These are phyloP conservation scores for Drosophila maculinotata DNA, from an alignment of 2,888 invertebrate species.

Conservation along the genomic window DNA sequence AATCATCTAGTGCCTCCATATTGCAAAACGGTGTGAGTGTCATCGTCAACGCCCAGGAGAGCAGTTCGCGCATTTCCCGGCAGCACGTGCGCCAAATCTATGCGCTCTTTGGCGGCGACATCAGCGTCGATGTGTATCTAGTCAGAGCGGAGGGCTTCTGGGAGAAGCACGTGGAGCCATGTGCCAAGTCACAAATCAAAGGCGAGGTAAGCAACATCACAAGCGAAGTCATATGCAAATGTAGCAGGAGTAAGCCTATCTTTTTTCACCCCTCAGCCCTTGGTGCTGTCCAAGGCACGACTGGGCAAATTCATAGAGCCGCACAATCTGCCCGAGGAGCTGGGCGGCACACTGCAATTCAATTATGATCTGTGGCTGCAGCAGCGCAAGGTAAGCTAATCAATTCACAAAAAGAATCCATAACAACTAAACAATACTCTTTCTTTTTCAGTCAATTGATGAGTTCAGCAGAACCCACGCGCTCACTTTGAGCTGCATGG, in stretches of 20 bases:
- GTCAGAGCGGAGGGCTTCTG: conserved; percentile 91
- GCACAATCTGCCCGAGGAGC: conserved; percentile 89
- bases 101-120: conserved; percentile 85
- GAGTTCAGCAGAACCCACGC: conserved; percentile 88
- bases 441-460: conserved; percentile 87
- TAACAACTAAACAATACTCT: neutral
- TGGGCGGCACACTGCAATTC: conserved; percentile 90
- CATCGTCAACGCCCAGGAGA: conserved; percentile 88
- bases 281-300: conserved; percentile 89
- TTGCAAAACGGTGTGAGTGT: conserved; percentile 87
- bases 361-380: conserved; percentile 91
- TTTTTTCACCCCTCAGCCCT: conserved; percentile 86
- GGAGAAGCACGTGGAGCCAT: conserved; percentile 91
- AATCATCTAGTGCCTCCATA: conserved; percentile 67
- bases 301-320: conserved; percentile 89
- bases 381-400: conserved; percentile 89
- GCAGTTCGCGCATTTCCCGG: conserved; percentile 88
- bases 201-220: conserved; percentile 86
- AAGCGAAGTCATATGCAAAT: neutral
- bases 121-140: conserved; percentile 87
- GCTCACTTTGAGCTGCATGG: conserved; percentile 87
- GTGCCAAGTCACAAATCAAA: conserved; percentile 87
- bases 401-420: neutral
- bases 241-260: neutral
- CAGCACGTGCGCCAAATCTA: conserved; percentile 87